Evolutionary conservation across 1,140 invertebrate genomes (phyloP), one percentile per base, ranked within the genome.

Genomic region (Euura lappo): DNA sequence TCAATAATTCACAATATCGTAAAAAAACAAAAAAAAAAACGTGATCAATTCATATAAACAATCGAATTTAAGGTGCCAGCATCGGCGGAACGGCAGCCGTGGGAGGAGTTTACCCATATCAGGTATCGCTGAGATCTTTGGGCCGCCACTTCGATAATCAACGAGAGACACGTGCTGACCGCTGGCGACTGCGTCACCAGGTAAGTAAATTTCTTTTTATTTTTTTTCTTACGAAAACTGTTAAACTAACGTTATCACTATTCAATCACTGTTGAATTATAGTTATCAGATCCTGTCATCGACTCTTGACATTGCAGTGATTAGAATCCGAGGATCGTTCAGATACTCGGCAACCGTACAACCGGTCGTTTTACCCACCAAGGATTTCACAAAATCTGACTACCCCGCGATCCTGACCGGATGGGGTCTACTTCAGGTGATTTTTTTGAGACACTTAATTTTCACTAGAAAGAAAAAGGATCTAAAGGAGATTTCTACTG

Each of bases 141-240:
- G 79, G 80, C 2, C 28, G 28, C 28, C 86, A 88, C 78, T 80
- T 83, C 84, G 13, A 87, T 89, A 47, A 72, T 89, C 2, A 76
- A 70, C 2, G 44, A 81, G 0, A 45, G 76, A 0, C 87, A 82
- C 78, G 80, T 89, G 45, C 45, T 88, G 8, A 88, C 88, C 1
- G 88, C 88, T 2, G 87, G 81, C 65, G 88, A 89, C 68, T 89
- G 88, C 72, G 67, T 85, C 74, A 2, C 74, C 74, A 66, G 80
- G 84, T 4, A 83, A 28, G 28, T 28, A 28, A 60, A 60, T 60
- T 3, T 28, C 28, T 1, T 28, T 28, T 28, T 28, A 28, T 28
- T 28, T 28, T 28, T 28, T 0, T 28, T 28, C 28, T 28, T 28
- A 28, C 28, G 28, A 28, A 28, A 28, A 28, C 28, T 0, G 28